Percentiles rank a stretch among this genome's conserved stretches.
phyloP scores from a whole-genome alignment of 2,113 vertebrate genomes.

The Oophaga pumilio region DNA sequence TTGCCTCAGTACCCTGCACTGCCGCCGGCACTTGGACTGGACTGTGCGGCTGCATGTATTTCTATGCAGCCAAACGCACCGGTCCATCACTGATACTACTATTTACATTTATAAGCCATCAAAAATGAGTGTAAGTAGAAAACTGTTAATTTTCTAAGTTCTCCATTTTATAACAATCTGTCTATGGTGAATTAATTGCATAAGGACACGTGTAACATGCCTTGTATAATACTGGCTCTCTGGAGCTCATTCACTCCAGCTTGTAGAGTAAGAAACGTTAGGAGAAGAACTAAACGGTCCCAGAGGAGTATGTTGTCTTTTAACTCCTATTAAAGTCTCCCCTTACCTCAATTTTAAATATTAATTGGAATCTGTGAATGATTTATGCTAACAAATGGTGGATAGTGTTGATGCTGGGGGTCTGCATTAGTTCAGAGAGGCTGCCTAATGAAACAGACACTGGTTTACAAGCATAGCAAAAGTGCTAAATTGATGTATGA shows the following conservation, averaged over 20 bases:
- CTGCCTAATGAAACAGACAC: constrained; percentile 46
- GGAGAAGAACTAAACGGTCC: constrained; percentile 14
- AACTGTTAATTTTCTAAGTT: neutral
- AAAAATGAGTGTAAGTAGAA: neutral
- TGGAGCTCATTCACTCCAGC: neutral
- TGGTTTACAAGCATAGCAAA: constrained; percentile 49
- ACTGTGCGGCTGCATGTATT: too few species aligned
- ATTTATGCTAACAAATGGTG: constrained; percentile 24
- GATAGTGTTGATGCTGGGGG: constrained; percentile 34
- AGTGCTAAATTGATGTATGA: constrained; percentile 50
- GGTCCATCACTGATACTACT: neutral
- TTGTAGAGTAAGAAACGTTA: constrained; percentile 12
- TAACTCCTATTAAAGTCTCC: constrained; percentile 22
- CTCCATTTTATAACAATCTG: neutral
- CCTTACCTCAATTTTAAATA: constrained; percentile 34
- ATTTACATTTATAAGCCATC: neutral
- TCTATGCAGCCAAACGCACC: too few species aligned
- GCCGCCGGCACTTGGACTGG: too few species aligned
- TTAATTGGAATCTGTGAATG: constrained; percentile 30
- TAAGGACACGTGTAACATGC: neutral
- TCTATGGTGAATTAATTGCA: neutral
- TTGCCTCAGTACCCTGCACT: too few species aligned
- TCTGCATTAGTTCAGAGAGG: constrained; percentile 39
- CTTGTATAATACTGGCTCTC: neutral
- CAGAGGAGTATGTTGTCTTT: neutral